Evolutionary conservation across 2,797 vertebrate species (phyloP).

Genomic region (Paguma larvata): DNA sequence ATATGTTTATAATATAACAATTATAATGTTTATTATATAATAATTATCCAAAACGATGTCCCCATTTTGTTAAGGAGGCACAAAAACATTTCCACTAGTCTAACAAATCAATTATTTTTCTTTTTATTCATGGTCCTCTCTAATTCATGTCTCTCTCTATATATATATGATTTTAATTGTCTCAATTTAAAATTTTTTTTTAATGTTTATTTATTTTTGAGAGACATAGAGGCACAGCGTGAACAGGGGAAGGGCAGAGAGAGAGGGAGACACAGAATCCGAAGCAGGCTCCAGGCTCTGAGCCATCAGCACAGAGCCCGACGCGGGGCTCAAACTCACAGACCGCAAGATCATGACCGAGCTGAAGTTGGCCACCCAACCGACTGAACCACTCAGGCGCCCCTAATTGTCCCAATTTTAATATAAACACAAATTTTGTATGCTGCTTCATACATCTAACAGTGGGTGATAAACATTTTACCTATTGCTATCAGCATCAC

Average conservation of each 20-base stretch:
- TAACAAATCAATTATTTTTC: slow-evolving; percentile 28
- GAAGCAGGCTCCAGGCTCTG: no score
- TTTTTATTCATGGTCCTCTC: not conserved
- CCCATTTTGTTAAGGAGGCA: not conserved
- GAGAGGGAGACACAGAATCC: no score
- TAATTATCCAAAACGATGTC: not conserved
- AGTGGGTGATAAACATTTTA: slow-evolving; percentile 21
- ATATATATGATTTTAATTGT: no score
- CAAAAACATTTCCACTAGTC: not conserved
- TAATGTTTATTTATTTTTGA: no score
- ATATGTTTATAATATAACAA: slow-evolving; percentile 8
- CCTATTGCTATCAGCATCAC: not conserved
- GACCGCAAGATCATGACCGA: no score
- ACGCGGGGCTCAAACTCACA: no score
- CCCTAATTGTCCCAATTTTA: not conserved
- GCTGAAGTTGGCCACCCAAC: no score
- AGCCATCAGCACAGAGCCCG: no score
- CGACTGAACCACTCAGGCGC: no score
- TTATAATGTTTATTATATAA: not conserved
- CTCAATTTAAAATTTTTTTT: no score
- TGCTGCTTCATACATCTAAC: slow-evolving; percentile 15
- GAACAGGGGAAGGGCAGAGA: no score
- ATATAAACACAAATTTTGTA: not conserved
- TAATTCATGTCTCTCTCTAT: not conserved
- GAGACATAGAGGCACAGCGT: no score